Evolutionary conservation across 1,140 invertebrate genomes (phyloP).

Genomic region (Metopolophium dirhodum): DNA sequence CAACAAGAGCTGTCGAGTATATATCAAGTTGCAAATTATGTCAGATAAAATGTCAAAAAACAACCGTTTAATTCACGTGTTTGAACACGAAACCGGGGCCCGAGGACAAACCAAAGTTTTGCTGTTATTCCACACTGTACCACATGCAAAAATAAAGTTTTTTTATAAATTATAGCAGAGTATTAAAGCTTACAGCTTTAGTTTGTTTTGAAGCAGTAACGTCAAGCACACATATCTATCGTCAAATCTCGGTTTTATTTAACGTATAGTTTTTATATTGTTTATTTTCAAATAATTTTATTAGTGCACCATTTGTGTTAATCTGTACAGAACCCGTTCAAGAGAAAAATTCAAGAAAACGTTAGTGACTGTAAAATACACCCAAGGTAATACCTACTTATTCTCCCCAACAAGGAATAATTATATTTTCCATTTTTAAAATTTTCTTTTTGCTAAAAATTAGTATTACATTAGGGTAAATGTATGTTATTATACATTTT

Average conservation of each 20-base stretch:
- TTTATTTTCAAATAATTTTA: not conserved
- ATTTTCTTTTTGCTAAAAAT: too few relatives aligned
- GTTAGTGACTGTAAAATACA: too few relatives aligned
- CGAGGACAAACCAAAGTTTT: not conserved
- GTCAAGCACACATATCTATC: not conserved
- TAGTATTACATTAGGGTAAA: too few relatives aligned
- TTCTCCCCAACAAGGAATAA: too few relatives aligned
- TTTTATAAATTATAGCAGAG: not conserved
- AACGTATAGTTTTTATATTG: not conserved
- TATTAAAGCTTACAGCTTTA: not conserved
- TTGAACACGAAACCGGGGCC: not conserved
- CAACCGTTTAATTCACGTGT: not conserved
- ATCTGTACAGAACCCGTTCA: too few relatives aligned
- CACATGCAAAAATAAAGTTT: not conserved
- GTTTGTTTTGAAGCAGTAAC: not conserved
- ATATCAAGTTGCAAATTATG: not conserved
- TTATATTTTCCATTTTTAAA: too few relatives aligned
- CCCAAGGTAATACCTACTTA: too few relatives aligned
- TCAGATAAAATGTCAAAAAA: not conserved
- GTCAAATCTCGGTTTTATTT: not conserved
- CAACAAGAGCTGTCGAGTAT: not conserved
- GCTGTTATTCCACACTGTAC: not conserved
- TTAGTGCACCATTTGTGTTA: not conserved
- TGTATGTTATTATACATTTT: too few relatives aligned
- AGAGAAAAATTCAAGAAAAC: not conserved